These are phyloP conservation scores for Lucilia cuprina DNA, from an alignment of 1,140 invertebrate species.

Conservation along the genomic window DNA sequence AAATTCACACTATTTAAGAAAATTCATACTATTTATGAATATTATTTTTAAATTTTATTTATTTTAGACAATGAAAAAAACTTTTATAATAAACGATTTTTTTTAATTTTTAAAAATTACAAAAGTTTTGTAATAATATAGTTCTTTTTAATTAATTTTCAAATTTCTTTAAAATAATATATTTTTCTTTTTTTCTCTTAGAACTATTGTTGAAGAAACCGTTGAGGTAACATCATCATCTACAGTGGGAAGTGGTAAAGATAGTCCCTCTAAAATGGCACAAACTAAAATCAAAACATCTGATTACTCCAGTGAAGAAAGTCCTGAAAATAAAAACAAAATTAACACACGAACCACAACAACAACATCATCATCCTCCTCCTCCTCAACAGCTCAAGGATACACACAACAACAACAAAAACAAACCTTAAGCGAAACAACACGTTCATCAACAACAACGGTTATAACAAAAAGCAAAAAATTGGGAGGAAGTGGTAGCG, in stretches of 20 bases:
- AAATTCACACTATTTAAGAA: no score
- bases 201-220: conserved; percentile 57
- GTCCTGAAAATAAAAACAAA: conserved; percentile 37
- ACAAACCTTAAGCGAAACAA: conserved; percentile 39
- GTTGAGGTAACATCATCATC: conserved; percentile 43
- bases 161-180: neutral
- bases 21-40: no score
- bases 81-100: no score
- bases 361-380: neutral
- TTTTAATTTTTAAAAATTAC: no score
- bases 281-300: conserved; percentile 42
- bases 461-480: conserved; percentile 46
- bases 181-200: conserved; percentile 25
- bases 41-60: no score
- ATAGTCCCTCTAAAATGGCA: conserved; percentile 31
- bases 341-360: neutral
- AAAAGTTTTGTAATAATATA: no score
- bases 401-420: conserved; percentile 23
- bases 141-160: no score
- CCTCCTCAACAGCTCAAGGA: neutral
- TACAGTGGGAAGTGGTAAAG: conserved; percentile 29
- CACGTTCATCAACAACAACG: conserved; percentile 43
- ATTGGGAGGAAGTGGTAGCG: neutral
- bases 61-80: no score
- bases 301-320: conserved; percentile 41